phyloP scores from a whole-genome alignment of 53 echinoderm and acorn worm species.

The Temnopleurus reevesii region DNA sequence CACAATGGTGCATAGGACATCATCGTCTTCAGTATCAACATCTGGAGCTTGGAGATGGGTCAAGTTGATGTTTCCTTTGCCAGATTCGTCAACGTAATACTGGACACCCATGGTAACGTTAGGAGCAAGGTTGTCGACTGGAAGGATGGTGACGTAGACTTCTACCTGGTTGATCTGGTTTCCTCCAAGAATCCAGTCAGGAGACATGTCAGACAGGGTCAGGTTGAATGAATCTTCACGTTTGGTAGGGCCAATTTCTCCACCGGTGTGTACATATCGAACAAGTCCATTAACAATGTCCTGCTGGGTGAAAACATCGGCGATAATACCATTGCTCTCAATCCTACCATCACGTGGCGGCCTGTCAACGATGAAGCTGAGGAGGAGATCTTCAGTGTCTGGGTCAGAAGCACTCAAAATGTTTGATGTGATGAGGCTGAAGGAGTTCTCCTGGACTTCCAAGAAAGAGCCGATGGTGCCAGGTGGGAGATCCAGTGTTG shows the following conservation, averaged over 20 bases:
- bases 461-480: constrained; percentile 90
- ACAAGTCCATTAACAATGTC: constrained; percentile 95
- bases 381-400: constrained; percentile 91
- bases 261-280: constrained; percentile 91
- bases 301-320: constrained; percentile 83
- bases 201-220: constrained; percentile 97
- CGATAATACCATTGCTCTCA: constrained; percentile 78
- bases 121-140: constrained; percentile 90
- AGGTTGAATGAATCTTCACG: constrained; percentile 91
- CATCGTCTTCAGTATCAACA: constrained; percentile 90
- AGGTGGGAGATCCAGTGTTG: constrained; percentile 88
- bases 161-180: constrained; percentile 90
- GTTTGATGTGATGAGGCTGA: constrained; percentile 94
- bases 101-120: constrained; percentile 73
- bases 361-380: constrained; percentile 83
- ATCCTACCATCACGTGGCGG: constrained; percentile 71
- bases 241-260: constrained; percentile 91
- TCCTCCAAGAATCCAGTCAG: constrained; percentile 85
- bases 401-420: constrained; percentile 98
- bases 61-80: constrained; percentile 73
- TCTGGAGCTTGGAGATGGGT: constrained; percentile 78
- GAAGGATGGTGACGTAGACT: constrained; percentile 91
- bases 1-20: constrained; percentile 83
- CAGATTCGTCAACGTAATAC: constrained; percentile 81
- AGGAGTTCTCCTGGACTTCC: constrained; percentile 88